Base-by-base conservation (phyloP, 2,113 vertebrate species). In the Pedetes capensis region DNA sequence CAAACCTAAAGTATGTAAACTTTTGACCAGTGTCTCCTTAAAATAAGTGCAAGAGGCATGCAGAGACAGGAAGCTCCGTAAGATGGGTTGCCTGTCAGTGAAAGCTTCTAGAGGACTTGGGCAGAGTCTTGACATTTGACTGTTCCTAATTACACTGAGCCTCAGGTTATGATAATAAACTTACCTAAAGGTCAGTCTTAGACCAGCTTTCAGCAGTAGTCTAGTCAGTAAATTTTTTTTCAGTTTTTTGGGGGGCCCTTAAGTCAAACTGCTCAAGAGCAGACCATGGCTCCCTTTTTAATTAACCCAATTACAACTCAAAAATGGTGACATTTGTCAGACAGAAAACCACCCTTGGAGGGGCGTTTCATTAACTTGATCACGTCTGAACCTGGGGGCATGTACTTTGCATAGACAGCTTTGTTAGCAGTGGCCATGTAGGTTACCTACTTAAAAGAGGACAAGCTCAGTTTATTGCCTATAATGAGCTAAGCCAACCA, bases 251-350 rank as follows among this genome's bases (percentile, higher is more conserved):
- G 47, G 16, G 27, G 55, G 11, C 66, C 89, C 47, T 84, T 63
- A 82, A 86, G 76, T n/a, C 87, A 95, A 63, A 68, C 5, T 87
- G 47, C 55, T 96, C 17, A 92, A 93, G 61, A 39, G 72, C 6
- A 47, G 51, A 17, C 25, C 23, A 64, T 81, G 49, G 25, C 22
- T 83, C 42, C n/a, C 39, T 78, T 87, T 91, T 86, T 93, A 89
- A 96, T 97, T 94, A 97, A 97, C 44, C 68, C 63, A 92, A 95
- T 97, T 93, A 96, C 71, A 87, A 44, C 29, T 94, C 79, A 72
- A 84, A 90, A 95, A 84, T 68, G 47, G 51, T 95, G 93, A 97
- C 61, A 68, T 27, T 7, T 83, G 89, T 96, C 96, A 97, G 80
- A 22, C n/a, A n/a, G n/a, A 91, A 44, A 90, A 89, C 37, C 53